A percentile compares a stretch with the other conserved stretches of the same genome.
phyloP scores from a whole-genome alignment of 23 tunicate genomes.

The Phallusia fumigata region DNA sequence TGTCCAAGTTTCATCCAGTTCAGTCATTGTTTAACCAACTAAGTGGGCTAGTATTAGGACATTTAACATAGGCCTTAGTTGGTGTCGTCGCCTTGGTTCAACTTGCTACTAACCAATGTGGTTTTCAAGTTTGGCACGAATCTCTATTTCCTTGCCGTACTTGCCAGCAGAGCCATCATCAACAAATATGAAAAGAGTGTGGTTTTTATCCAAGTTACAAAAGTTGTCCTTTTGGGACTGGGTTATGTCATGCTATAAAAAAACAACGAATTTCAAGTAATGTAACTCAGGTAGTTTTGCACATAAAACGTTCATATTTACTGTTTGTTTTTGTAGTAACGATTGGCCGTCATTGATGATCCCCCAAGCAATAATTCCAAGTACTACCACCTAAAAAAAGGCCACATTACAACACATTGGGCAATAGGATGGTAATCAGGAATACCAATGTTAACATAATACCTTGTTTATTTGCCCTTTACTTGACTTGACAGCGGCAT shows the following conservation, averaged over 20 bases:
- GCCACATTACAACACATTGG: too few species aligned
- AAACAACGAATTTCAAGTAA: neutral
- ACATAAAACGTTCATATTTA: neutral
- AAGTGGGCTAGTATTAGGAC: too few species aligned
- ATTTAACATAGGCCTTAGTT: too few species aligned
- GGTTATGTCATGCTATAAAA: neutral
- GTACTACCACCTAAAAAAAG: slow-evolving; percentile 54
- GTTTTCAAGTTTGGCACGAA: slow-evolving; percentile 54
- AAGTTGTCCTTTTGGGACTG: neutral
- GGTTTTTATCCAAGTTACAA: slow-evolving; percentile 44
- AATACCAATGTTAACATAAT: too few species aligned
- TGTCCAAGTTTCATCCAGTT: too few species aligned
- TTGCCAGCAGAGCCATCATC: slow-evolving; percentile 27
- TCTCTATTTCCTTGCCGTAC: slow-evolving; percentile 70
- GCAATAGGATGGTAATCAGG: too few species aligned
- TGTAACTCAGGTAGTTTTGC: neutral
- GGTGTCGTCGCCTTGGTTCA: neutral
- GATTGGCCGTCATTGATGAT: slow-evolving; percentile 12
- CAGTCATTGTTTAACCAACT: too few species aligned
- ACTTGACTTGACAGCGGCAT: slow-evolving; percentile 34
- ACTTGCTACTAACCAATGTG: slow-evolving; percentile 36
- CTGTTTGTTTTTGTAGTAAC: neutral
- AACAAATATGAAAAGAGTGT: slow-evolving; percentile 77
- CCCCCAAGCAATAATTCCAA: slow-evolving; percentile 90
- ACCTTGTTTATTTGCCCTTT: slow-evolving; percentile 2